Evolutionary conservation across 2,888 invertebrate species (phyloP).

Genomic region (Dryobotodes eremita): DNA sequence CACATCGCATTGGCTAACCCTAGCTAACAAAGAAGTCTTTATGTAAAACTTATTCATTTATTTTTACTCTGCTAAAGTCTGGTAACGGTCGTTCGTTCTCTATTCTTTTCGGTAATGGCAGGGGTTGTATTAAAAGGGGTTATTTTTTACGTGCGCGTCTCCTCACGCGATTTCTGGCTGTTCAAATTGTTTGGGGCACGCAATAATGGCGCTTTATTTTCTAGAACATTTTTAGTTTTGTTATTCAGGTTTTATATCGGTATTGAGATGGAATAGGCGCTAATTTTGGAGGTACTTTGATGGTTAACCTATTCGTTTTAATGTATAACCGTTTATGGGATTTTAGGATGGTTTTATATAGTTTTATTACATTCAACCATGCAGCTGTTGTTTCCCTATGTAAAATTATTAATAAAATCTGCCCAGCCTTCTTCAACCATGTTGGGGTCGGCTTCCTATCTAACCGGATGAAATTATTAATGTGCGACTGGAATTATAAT

Average conservation of each 20-base stretch:
- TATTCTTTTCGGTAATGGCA: slow-evolving; percentile 87
- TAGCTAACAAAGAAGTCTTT: slow-evolving; percentile 84
- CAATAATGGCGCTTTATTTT: slow-evolving; percentile 75
- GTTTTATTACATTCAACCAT: neutral
- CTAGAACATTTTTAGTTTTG: slow-evolving; percentile 57
- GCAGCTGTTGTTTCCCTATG: neutral
- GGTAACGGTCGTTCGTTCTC: slow-evolving; percentile 83
- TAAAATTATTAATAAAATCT: neutral
- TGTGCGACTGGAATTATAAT: neutral
- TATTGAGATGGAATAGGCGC: slow-evolving; percentile 35
- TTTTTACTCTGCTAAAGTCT: slow-evolving; percentile 76
- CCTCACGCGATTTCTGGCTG: slow-evolving; percentile 85
- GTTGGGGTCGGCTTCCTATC: neutral
- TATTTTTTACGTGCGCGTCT: slow-evolving; percentile 82
- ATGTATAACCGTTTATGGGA: neutral
- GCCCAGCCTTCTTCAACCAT: neutral
- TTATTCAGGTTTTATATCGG: slow-evolving; percentile 50
- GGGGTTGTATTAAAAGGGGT: slow-evolving; percentile 73
- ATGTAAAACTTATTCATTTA: slow-evolving; percentile 87
- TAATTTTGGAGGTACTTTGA: slow-evolving; percentile 21
- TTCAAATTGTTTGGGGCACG: slow-evolving; percentile 84
- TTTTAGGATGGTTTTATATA: neutral
- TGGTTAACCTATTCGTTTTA: neutral
- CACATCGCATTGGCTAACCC: slow-evolving; percentile 81
- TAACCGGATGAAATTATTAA: neutral